Evolutionary conservation across 2,113 vertebrate genomes (phyloP).

Genomic region (Platichthys stellatus): DNA sequence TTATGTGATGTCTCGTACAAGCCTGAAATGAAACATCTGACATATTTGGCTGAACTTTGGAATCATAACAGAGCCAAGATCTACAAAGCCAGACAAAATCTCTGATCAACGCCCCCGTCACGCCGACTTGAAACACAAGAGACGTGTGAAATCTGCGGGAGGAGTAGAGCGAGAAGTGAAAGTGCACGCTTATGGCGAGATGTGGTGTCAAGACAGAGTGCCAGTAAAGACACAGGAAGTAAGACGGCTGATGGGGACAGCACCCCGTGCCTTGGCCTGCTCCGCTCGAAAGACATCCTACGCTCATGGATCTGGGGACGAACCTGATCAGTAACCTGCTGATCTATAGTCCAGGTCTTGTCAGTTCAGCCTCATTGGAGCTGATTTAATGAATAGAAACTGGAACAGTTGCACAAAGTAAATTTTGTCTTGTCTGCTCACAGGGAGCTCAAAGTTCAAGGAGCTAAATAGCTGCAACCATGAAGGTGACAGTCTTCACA

Average conservation of each 20-base stretch:
- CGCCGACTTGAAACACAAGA: conserved; percentile 17
- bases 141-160: conserved; percentile 32
- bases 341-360: neutral
- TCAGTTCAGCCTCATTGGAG: neutral
- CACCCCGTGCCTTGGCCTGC: neutral
- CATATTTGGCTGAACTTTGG: neutral
- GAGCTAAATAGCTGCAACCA: neutral
- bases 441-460: neutral
- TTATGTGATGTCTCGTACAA: neutral
- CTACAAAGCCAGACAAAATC: neutral
- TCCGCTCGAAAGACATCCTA: neutral
- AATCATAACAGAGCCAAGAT: neutral
- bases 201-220: conserved; percentile 19
- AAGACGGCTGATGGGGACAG: conserved; percentile 46
- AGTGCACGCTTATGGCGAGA: conserved; percentile 36
- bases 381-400: neutral
- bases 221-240: conserved; percentile 67
- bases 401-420: neutral
- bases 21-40: neutral
- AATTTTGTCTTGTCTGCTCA: neutral
- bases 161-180: conserved; percentile 68
- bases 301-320: neutral
- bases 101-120: neutral
- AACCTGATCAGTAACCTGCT: conserved; percentile 3
- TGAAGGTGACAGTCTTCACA: neutral